These are phyloP conservation scores for Slavum lentiscoides DNA, from an alignment of 2,888 invertebrate genomes.

Conservation along the genomic window DNA sequence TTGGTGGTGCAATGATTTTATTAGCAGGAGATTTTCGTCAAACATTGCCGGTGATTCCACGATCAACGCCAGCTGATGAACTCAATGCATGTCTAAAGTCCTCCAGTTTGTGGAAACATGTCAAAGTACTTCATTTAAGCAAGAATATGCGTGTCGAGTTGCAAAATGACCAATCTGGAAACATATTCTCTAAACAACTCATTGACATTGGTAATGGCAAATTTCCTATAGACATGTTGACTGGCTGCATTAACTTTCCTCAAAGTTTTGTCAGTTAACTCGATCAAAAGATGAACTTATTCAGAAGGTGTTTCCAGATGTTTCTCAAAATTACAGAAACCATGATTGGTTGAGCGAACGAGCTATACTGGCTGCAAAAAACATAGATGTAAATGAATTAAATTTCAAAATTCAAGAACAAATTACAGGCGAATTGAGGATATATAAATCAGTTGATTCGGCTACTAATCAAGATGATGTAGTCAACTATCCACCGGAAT, in stretches of 20 bases:
- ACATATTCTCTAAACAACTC: no score
- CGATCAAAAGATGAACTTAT: constrained; percentile 57
- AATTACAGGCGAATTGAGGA: no score
- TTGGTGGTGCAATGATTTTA: no score
- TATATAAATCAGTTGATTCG: no score
- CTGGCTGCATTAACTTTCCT: constrained; percentile 57
- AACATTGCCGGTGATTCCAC: constrained; percentile 57
- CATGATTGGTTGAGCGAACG: no score
- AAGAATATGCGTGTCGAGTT: constrained; percentile 26
- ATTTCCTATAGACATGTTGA: constrained; percentile 56
- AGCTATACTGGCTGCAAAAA: no score
- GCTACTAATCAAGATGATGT: no score
- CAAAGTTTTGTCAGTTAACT: constrained; percentile 55
- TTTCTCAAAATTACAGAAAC: constrained; percentile 48
- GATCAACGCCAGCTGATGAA: constrained; percentile 52
- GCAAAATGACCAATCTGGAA: constrained; percentile 24
- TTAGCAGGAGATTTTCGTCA: constrained; percentile 58
- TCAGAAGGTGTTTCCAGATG: constrained; percentile 58
- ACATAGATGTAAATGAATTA: no score
- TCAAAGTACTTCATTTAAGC: constrained; percentile 42
- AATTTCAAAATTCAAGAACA: no score
- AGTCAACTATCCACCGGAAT: no score
- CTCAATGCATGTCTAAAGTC: constrained; percentile 54
- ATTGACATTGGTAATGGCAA: constrained; percentile 27
- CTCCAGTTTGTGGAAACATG: constrained; percentile 54